A percentile compares a stretch with the other conserved stretches of the same genome.
phyloP scores from a whole-genome alignment of 2,113 vertebrate species.

The Protobothrops mucrosquamatus region DNA sequence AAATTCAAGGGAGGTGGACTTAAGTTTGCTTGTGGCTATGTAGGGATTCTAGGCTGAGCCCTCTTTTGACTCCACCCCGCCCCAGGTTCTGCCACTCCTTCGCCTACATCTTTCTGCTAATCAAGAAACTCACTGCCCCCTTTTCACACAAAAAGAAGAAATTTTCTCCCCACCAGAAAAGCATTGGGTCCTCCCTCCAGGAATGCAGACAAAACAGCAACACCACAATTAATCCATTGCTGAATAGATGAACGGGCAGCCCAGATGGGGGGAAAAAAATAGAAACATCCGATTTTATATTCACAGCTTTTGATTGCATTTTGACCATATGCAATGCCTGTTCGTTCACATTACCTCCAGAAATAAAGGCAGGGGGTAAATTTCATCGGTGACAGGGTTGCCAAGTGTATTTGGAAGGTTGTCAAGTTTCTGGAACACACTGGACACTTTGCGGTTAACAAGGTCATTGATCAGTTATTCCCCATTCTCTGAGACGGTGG shows the following conservation, averaged over 20 bases:
- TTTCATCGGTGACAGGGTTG: neutral
- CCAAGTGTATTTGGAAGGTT: neutral
- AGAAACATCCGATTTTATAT: neutral
- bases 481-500: neutral
- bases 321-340: neutral
- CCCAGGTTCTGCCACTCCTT: neutral
- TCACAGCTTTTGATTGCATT: constrained; percentile 6
- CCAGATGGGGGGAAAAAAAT: too few relatives aligned
- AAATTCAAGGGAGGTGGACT: too few relatives aligned
- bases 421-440: neutral
- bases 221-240: neutral
- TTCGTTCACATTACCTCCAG: neutral
- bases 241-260: neutral
- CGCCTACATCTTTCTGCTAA: neutral
- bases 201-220: neutral
- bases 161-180: neutral
- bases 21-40: too few relatives aligned
- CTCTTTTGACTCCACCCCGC: too few relatives aligned
- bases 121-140: neutral
- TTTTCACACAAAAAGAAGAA: neutral
- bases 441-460: neutral
- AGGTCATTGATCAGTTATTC: neutral
- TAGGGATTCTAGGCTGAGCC: too few relatives aligned
- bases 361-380: neutral
- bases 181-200: neutral